Percentiles rank a stretch among this genome's conserved stretches.
Evolutionary conservation across 2,113 vertebrate species (phyloP).

Genomic region (Casuarius casuarius): DNA sequence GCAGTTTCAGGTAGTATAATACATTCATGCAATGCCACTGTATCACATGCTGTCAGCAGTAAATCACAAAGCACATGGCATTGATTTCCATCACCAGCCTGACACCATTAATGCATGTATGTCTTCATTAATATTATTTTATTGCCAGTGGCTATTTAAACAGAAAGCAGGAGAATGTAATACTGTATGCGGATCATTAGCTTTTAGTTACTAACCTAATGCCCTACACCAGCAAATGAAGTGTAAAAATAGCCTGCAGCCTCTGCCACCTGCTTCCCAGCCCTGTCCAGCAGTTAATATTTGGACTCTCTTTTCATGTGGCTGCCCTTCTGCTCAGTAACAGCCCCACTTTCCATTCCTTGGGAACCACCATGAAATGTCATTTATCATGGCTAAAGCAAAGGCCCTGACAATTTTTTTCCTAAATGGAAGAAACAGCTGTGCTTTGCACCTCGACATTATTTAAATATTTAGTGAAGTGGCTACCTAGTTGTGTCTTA

Average conservation of each 20-base stretch:
- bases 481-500: slow-evolving; percentile 29
- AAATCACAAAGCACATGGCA: not conserved
- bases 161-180: slow-evolving; percentile 66
- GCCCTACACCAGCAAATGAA: slow-evolving; percentile 73
- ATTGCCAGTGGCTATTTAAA: slow-evolving; percentile 70
- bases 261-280: slow-evolving; percentile 76
- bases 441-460: slow-evolving; percentile 49
- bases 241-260: slow-evolving; percentile 77
- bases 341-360: slow-evolving; percentile 40
- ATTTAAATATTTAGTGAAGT: slow-evolving; percentile 63
- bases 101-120: slow-evolving; percentile 47
- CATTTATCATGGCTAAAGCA: slow-evolving; percentile 55
- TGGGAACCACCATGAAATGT: slow-evolving; percentile 34
- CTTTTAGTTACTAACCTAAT: slow-evolving; percentile 75
- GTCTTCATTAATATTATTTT: slow-evolving; percentile 79
- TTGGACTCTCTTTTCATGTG: slow-evolving; percentile 71
- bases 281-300: slow-evolving; percentile 75
- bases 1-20: not conserved
- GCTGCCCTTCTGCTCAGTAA: slow-evolving; percentile 74
- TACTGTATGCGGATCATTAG: slow-evolving; percentile 72
- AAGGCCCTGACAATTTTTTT: not conserved
- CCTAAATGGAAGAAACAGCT: slow-evolving; percentile 53
- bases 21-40: not conserved
- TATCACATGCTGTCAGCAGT: not conserved
- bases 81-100: slow-evolving; percentile 50